Base-by-base conservation (phyloP, 2,797 vertebrate species). In the Falco concolor region DNA sequence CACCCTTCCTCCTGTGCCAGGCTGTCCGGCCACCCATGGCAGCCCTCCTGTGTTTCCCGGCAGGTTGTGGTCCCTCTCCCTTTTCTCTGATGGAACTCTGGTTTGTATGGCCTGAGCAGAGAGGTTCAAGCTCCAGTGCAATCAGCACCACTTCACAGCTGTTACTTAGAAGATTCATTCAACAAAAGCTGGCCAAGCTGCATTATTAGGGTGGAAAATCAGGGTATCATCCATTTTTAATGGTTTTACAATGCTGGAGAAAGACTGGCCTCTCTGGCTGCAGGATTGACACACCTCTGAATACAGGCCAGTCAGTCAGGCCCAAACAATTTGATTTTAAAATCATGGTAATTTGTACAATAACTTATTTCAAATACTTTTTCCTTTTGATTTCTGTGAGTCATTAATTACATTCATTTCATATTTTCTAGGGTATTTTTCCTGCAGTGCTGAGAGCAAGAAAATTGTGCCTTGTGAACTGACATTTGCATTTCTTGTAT, bases 11-110 rank as follows among this genome's bases (percentile, higher is more conserved):
- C 19, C 60, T 2, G 0, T 8, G 15, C 42, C 0, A 0, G 54
- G 59, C 34, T 57, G 10, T 45, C 59, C 0, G 0, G 9, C n/a
- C 8, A 1, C 19, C 53, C 65, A 32, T 49, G 4, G 1, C 40
- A 81, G 56, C 30, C 56, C 52, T 80, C 56, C 68, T 63, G 38
- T 8, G 0, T n/a, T 40, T 65, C 47, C 32, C 42, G 30, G 34
- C 34, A 50, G 38, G 23, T 1, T 28, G 57, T 30, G 25, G 10
- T 42, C 36, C 47, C 30, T 60, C 42, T 63, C 8, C 27, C 32
- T 15, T 18, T 24, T 18, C 47, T 65, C 2, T 21, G 30, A 50
- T 3, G 28, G 20, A 56, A 18, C 47, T n/a, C 76, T 59, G 40
- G 28, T 61, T 83, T 9, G 3, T 34, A 7, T 3, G 32, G 36